Evolutionary conservation across 1,140 invertebrate genomes (phyloP).

Genomic region (Oppia nitens): DNA sequence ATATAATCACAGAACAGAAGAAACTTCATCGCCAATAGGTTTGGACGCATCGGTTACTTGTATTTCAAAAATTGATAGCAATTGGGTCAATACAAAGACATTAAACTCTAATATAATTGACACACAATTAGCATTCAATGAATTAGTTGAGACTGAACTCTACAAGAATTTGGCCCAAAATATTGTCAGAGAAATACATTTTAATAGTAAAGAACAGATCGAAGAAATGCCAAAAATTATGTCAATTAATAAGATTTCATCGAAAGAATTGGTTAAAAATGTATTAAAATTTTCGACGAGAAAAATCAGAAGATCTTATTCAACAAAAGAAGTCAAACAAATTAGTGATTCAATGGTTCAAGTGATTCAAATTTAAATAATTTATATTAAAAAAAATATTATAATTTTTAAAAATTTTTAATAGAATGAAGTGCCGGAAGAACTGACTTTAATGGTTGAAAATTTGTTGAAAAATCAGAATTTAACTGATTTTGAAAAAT

Average conservation of each 20-base stretch:
- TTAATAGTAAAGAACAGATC: conserved; percentile 3
- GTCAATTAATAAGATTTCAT: neutral
- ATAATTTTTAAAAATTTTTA: conserved; percentile 1
- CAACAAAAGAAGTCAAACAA: conserved; percentile 12
- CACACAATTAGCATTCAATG: conserved; percentile 11
- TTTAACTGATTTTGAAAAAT: neutral
- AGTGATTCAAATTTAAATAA: neutral
- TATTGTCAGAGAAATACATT: conserved; percentile 8
- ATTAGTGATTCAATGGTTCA: conserved; percentile 4
- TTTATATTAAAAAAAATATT: neutral
- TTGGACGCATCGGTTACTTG: neutral
- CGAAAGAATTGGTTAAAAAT: conserved; percentile 14
- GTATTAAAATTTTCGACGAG: conserved; percentile 5
- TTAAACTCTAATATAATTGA: conserved; percentile 10
- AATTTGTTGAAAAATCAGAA: conserved; percentile 3
- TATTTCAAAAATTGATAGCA: neutral
- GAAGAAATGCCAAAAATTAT: neutral
- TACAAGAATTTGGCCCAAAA: conserved; percentile 5
- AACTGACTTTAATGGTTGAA: conserved; percentile 8
- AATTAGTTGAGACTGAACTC: neutral
- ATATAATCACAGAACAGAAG: too few relatives aligned
- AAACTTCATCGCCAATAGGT: neutral
- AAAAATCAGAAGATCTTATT: conserved; percentile 7
- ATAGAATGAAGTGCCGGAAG: conserved; percentile 8
- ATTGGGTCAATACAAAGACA: conserved; percentile 8